Percentiles rank a stretch among this genome's conserved stretches.
Evolutionary conservation across 1,140 invertebrate genomes (phyloP).

Genomic region (Ooceraea biroi): DNA sequence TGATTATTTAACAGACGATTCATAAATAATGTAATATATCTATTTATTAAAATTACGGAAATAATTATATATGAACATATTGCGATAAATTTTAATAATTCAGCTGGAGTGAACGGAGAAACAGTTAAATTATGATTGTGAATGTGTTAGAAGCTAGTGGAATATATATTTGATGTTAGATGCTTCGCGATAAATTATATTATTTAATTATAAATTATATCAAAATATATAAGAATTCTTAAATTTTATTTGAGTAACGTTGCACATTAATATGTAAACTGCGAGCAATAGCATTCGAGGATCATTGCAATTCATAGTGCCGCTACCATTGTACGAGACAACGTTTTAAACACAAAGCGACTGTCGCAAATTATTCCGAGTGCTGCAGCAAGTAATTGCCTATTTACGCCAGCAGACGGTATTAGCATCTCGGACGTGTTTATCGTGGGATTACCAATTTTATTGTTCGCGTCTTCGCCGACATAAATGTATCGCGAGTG

Average conservation of each 20-base stretch:
- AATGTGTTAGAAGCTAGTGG: neutral
- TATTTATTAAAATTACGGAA: no score
- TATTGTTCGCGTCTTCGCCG: constrained; percentile 63
- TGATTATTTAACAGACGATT: no score
- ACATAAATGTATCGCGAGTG: constrained; percentile 54
- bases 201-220: no score
- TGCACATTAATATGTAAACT: constrained; percentile 27
- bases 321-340: constrained; percentile 8
- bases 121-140: no score
- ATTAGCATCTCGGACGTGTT: constrained; percentile 68
- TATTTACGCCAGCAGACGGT: constrained; percentile 46
- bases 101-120: no score
- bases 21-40: no score
- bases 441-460: constrained; percentile 73
- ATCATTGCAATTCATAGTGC: neutral
- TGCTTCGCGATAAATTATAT: neutral
- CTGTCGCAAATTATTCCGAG: constrained; percentile 52
- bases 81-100: no score
- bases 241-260: neutral
- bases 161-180: constrained; percentile 40
- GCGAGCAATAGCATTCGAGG: neutral
- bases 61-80: no score
- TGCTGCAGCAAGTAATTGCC: constrained; percentile 45
- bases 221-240: no score
- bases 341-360: constrained; percentile 17